A percentile compares a stretch with the other conserved stretches of the same genome.
phyloP scores from a whole-genome alignment of 2,888 invertebrate species.

The Acleris sparsana region DNA sequence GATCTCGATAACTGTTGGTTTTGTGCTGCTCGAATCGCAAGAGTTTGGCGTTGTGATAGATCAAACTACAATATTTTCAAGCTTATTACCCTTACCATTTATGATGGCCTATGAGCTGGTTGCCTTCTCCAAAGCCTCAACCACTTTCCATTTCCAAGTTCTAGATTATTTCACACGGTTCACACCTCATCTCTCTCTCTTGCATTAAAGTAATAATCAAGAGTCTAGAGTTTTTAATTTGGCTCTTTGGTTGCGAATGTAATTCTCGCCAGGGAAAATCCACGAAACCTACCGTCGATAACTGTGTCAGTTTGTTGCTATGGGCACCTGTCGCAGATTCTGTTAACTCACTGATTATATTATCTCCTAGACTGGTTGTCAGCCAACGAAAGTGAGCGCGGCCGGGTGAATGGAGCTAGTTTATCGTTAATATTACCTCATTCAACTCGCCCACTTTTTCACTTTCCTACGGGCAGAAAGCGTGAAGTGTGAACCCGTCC shows the following conservation, averaged over 20 bases:
- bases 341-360: conserved; percentile 36
- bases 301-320: conserved; percentile 9
- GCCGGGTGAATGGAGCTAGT: conserved; percentile 58
- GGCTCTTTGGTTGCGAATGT: neutral
- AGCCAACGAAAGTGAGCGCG: conserved; percentile 71
- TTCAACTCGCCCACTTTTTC: conserved; percentile 68
- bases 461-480: conserved; percentile 78
- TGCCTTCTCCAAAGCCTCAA: no score
- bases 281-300: conserved; percentile 1
- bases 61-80: no score
- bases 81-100: no score
- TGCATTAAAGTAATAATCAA: no score
- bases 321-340: conserved; percentile 23
- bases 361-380: conserved; percentile 46
- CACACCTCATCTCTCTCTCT: no score
- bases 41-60: no score
- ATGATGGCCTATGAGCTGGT: no score
- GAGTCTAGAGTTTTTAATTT: no score
- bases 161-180: no score
- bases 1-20: no score
- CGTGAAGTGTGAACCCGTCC: conserved; percentile 59
- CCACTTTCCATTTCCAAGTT: no score
- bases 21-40: no score
- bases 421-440: conserved; percentile 70
- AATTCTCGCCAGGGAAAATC: conserved; percentile 12